Percentiles rank a stretch among this genome's conserved stretches.
phyloP scores from a whole-genome alignment of 1,140 invertebrate genomes.

The Drosophila albomicans region DNA sequence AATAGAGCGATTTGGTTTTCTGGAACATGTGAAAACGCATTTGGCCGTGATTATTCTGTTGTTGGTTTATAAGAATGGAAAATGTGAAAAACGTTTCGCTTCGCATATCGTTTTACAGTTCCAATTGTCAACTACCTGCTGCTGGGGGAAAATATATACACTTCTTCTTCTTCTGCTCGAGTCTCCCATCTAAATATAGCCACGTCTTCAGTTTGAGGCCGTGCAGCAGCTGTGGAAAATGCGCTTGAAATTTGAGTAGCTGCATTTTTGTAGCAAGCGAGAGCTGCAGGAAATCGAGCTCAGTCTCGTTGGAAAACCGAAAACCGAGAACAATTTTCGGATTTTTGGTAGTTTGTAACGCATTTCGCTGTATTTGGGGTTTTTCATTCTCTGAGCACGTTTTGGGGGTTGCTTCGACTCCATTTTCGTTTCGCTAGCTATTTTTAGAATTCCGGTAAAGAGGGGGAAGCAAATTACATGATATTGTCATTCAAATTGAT shows the following conservation, averaged over 20 bases:
- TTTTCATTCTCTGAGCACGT: conserved; percentile 36
- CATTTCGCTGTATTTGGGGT: conserved; percentile 9
- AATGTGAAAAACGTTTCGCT: conserved; percentile 22
- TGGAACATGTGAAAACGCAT: conserved; percentile 69
- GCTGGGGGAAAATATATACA: conserved; percentile 13
- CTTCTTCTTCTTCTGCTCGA: conserved; percentile 2
- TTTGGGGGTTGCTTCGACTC: conserved; percentile 45
- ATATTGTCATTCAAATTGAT: not conserved
- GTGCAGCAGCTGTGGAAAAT: conserved; percentile 62
- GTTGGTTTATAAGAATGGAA: conserved; percentile 11
- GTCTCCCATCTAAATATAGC: conserved; percentile 52
- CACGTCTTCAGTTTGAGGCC: conserved; percentile 34
- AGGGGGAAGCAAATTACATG: not conserved
- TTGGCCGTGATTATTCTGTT: conserved; percentile 54
- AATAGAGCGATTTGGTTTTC: conserved; percentile 36
- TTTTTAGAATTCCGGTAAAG: conserved; percentile 23
- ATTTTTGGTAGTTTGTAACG: conserved; percentile 29
- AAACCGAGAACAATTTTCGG: conserved; percentile 6
- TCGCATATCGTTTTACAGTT: conserved; percentile 62
- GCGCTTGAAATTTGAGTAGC: conserved; percentile 61
- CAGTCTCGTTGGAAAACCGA: not conserved
- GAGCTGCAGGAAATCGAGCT: conserved; percentile 12
- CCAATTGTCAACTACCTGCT: conserved; percentile 74
- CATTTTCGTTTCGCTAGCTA: conserved; percentile 9
- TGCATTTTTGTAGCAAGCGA: not conserved